Conservation (phyloP, 2,797 vertebrate genomes). For the Oceanodroma leucorhoa region DNA sequence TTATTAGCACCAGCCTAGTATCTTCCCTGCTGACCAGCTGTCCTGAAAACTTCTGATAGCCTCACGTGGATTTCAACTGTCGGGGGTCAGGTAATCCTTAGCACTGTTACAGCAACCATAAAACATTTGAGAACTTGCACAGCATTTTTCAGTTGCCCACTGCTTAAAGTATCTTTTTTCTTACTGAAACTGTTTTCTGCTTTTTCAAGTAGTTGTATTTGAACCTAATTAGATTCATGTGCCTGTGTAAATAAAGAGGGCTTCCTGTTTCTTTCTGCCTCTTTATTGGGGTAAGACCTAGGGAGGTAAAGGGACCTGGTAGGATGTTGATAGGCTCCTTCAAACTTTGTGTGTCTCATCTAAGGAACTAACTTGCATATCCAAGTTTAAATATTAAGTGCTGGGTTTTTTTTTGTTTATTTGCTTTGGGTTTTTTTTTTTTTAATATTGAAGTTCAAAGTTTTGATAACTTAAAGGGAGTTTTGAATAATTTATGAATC, state of each 20-base stretch:
- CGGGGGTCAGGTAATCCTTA: neutral
- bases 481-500: neutral
- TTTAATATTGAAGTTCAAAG: neutral
- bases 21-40: neutral
- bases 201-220: neutral
- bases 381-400: accelerated
- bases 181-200: neutral
- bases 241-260: neutral
- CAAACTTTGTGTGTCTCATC: accelerated
- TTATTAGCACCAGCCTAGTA: neutral
- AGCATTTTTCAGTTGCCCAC: accelerated
- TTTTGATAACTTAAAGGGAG: neutral
- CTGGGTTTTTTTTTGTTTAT: neutral
- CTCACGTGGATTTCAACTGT: neutral
- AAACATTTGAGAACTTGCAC: neutral
- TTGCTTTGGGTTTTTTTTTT: neutral
- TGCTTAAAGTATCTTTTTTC: neutral
- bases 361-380: neutral
- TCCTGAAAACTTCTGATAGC: neutral
- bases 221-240: neutral
- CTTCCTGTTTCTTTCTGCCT: neutral
- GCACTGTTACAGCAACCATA: neutral
- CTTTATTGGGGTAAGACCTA: accelerated
- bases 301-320: accelerated
- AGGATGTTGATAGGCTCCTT: accelerated